Conservation (phyloP, 2,797 vertebrate species). For the Molossus molossus region DNA sequence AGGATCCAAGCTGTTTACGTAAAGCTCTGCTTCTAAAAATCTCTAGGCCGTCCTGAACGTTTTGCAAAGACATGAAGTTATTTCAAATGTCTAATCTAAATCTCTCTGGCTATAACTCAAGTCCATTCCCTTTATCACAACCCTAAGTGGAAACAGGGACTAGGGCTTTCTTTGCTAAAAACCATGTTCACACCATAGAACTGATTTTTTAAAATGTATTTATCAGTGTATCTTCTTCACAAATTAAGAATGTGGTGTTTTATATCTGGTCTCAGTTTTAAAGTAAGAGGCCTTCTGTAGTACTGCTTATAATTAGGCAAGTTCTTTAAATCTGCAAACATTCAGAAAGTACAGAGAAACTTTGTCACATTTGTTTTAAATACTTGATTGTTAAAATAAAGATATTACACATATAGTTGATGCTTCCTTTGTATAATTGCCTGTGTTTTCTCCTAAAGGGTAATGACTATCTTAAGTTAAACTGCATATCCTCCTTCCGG, state of each 20-base stretch:
- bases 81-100: slow-evolving; percentile 62
- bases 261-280: slow-evolving; percentile 53
- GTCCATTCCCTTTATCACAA: slow-evolving; percentile 45
- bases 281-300: slow-evolving; percentile 18
- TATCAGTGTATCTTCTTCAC: slow-evolving; percentile 9
- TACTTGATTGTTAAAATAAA: slow-evolving; percentile 55
- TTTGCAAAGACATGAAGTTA: slow-evolving; percentile 17
- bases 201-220: slow-evolving; percentile 20
- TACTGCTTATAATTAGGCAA: slow-evolving; percentile 1
- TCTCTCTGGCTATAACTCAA: slow-evolving; percentile 34
- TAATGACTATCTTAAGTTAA: neutral
- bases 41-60: neutral
- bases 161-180: slow-evolving; percentile 55
- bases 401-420: neutral
- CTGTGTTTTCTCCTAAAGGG: neutral
- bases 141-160: slow-evolving; percentile 43
- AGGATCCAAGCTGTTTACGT: neutral
- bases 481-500: neutral
- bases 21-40: slow-evolving; percentile 39
- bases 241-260: slow-evolving; percentile 50
- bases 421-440: neutral
- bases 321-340: slow-evolving; percentile 5
- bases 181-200: slow-evolving; percentile 5
- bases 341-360: slow-evolving; percentile 3
- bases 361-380: neutral